Conservation (phyloP, 2,113 vertebrate species). For the Podiceps cristatus region DNA sequence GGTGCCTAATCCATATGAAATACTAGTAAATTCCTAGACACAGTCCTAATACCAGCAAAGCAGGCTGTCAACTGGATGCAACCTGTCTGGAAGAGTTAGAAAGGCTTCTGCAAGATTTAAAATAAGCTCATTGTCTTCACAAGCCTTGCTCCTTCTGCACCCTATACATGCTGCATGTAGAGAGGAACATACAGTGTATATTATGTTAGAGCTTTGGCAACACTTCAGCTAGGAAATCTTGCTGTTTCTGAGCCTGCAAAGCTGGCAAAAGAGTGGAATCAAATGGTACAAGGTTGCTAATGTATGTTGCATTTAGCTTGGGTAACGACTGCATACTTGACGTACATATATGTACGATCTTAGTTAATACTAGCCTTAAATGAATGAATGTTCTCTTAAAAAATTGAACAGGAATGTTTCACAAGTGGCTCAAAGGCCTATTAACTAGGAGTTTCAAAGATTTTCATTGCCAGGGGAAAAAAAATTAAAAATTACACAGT, state of each 20-base stretch:
- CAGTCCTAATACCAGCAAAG: not conserved
- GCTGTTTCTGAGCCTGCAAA: not conserved
- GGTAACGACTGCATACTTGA: accelerated
- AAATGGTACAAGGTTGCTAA: not conserved
- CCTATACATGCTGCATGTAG: not conserved
- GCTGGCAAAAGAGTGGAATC: not conserved
- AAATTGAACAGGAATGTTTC: not conserved
- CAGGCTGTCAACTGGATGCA: not conserved
- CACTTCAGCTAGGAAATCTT: not conserved
- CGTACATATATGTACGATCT: not conserved
- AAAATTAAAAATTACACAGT: not conserved
- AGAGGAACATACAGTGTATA: not conserved
- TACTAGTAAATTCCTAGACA: not conserved
- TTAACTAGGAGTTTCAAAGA: not conserved
- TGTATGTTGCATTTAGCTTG: not conserved
- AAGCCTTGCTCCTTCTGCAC: not conserved
- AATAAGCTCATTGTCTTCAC: not conserved
- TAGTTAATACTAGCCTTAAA: not conserved
- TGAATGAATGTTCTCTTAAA: not conserved
- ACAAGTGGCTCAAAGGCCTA: not conserved
- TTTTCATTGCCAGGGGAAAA: not conserved
- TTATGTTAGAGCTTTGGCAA: not conserved
- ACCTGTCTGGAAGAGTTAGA: not conserved
- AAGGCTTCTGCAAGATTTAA: not conserved
- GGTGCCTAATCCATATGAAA: not conserved